Evolutionary conservation across 2,113 vertebrate species (phyloP), one percentile per base, ranked within the genome.

Genomic region (Gambusia holbrooki): DNA sequence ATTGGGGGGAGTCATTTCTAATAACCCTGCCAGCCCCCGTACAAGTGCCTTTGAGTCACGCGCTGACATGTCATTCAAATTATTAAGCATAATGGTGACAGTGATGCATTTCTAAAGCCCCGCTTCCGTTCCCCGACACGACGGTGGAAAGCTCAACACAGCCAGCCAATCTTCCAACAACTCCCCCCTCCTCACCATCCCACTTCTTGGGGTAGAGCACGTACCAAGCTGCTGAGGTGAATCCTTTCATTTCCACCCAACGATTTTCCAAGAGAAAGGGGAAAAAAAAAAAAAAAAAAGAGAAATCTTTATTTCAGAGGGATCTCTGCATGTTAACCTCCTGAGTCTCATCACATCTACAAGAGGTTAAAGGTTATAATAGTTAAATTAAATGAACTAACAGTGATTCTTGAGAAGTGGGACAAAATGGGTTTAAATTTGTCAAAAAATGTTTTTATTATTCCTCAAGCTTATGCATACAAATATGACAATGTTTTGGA

Each of bases 1-100:
- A 95, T 93, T 93, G 89, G 87, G 91, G 65, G 91, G 92, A 90
- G 89, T 92, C 86, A 60, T 88, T 91, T 94, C 91, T 93, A 94
- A 93, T 92, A 95, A 93, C 90, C 90, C 84, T 51, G 78, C 73
- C 81, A 74, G 80, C 87, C 81, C 77, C 82, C 71, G 22, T 82
- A 88, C 80, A 75, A 84, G 88, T 87, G 89, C 83, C 89, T 90
- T 86, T 87, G 92, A 93, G 87, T 87, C 83, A 81, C 63, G 74
- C 84, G 66, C 85, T 76, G 77, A 87, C 81, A 89, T 86, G 90
- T 89, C 89, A 87, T 84, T 93, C 91, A 93, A 90, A 93, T 93
- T 91, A 94, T 93, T 88, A 92, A 90, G 85, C 90, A 89, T 90
- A 88, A 93, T 89, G 88, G 89, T 72, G 71, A 93, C 90, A 89